Evolutionary conservation across 2,888 invertebrate species (phyloP).

Genomic region (Eilema sororculum): DNA sequence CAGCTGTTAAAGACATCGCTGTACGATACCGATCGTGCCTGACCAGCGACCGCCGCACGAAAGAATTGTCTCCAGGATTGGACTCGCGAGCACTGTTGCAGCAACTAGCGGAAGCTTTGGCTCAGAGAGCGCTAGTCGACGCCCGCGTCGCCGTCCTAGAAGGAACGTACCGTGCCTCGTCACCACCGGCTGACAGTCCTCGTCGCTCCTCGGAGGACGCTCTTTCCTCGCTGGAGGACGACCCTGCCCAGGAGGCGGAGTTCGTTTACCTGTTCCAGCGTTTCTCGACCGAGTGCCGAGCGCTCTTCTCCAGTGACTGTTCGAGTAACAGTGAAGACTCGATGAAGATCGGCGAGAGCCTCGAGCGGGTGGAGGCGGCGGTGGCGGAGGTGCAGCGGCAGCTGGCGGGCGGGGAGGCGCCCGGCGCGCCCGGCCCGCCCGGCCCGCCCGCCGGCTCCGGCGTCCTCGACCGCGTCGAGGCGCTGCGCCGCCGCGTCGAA

Average conservation of each 20-base stretch:
- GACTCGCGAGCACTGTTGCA: conserved; percentile 65
- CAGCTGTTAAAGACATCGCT: conserved; percentile 89
- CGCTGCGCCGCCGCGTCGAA: conserved; percentile 80
- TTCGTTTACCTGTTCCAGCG: conserved; percentile 89
- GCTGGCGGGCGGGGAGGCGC: conserved; percentile 61
- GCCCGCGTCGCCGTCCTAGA: conserved; percentile 91
- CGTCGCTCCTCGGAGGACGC: conserved; percentile 72
- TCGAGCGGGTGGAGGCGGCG: conserved; percentile 82
- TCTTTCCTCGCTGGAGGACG: conserved; percentile 82
- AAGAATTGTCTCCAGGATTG: conserved; percentile 71
- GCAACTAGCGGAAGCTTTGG: conserved; percentile 64
- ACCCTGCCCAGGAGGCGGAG: conserved; percentile 89
- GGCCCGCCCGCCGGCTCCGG: conserved; percentile 37
- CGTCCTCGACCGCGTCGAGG: conserved; percentile 73
- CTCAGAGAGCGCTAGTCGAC: conserved; percentile 87
- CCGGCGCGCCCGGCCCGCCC: conserved; percentile 43
- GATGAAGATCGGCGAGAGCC: conserved; percentile 85
- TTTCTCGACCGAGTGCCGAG: conserved; percentile 88
- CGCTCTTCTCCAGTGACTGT: conserved; percentile 87
- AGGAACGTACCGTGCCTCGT: conserved; percentile 82
- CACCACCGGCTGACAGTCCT: conserved; percentile 44
- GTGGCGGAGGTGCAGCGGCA: conserved; percentile 76
- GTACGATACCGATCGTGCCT: conserved; percentile 89
- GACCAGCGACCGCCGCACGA: conserved; percentile 61
- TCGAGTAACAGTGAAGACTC: conserved; percentile 86